phyloP scores from a whole-genome alignment of 1,140 invertebrate genomes.

The Mamestra configurata region DNA sequence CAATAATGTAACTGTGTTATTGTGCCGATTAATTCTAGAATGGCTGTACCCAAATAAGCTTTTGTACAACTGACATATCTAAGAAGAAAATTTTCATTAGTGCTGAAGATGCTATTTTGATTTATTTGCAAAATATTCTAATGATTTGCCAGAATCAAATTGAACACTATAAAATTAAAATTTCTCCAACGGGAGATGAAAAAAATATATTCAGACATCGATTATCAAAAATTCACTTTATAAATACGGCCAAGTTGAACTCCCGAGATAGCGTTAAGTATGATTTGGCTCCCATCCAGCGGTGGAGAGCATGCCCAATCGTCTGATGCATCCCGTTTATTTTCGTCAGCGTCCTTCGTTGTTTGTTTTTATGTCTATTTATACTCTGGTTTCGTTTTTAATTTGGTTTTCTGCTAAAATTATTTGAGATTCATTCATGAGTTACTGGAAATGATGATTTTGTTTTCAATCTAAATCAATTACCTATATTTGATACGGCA shows the following conservation, averaged over 20 bases:
- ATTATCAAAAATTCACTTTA: conserved; percentile 50
- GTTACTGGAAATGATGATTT: not conserved
- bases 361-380: conserved; percentile 75
- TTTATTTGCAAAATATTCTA: not conserved
- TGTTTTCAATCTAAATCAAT: conserved; percentile 26
- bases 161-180: too few relatives aligned
- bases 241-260: conserved; percentile 45
- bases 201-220: not conserved
- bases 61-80: not conserved
- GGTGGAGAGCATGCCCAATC: conserved; percentile 64
- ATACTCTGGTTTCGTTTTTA: conserved; percentile 61
- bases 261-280: conserved; percentile 38
- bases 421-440: conserved; percentile 46
- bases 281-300: conserved; percentile 68
- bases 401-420: conserved; percentile 45
- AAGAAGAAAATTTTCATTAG: not conserved
- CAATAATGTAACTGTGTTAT: conserved; percentile 7
- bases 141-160: not conserved
- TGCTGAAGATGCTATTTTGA: not conserved
- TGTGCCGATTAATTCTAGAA: conserved; percentile 1
- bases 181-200: too few relatives aligned
- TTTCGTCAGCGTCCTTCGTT: conserved; percentile 76
- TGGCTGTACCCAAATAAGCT: not conserved
- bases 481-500: not conserved
- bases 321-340: conserved; percentile 74